These are phyloP conservation scores for Rattus norvegicus DNA, from an alignment of 2,113 vertebrate genomes.

Conservation along the genomic window DNA sequence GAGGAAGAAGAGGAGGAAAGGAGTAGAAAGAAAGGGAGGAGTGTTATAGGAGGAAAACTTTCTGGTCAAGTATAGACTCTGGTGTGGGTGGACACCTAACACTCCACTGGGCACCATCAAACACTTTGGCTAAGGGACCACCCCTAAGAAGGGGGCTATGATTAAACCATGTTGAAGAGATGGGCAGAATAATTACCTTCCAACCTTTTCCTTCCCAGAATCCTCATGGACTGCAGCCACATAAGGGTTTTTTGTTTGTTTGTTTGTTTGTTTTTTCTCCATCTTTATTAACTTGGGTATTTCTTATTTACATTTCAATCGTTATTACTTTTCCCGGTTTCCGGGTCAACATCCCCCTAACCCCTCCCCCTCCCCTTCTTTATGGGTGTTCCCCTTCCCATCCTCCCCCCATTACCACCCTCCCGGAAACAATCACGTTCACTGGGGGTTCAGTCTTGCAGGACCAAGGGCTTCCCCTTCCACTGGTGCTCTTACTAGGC, in stretches of 20 bases:
- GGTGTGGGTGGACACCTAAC: not conserved
- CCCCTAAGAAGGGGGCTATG: not conserved
- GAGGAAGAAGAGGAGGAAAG: not conserved
- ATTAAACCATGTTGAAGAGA: not conserved
- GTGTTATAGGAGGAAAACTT: not conserved
- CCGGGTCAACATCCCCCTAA: too few species aligned
- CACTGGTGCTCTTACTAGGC: too few species aligned
- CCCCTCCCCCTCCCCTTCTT: too few species aligned
- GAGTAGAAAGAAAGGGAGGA: not conserved
- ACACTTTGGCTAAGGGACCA: not conserved
- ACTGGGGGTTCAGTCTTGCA: too few species aligned
- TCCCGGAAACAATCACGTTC: too few species aligned
- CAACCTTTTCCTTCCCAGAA: not conserved
- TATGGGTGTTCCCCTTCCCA: too few species aligned
- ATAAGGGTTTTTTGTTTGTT: not conserved
- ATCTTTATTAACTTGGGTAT: too few species aligned
- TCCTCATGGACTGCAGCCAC: not conserved
- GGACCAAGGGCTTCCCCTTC: too few species aligned
- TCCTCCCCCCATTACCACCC: too few species aligned
- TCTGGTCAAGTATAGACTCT: not conserved
- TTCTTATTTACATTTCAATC: too few species aligned
- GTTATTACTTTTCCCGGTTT: too few species aligned
- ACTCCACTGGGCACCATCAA: not conserved
- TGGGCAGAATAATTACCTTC: not conserved
- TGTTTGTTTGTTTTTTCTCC: too few species aligned